phyloP scores from a whole-genome alignment of 2,797 vertebrate genomes.

The Mareca penelope region DNA sequence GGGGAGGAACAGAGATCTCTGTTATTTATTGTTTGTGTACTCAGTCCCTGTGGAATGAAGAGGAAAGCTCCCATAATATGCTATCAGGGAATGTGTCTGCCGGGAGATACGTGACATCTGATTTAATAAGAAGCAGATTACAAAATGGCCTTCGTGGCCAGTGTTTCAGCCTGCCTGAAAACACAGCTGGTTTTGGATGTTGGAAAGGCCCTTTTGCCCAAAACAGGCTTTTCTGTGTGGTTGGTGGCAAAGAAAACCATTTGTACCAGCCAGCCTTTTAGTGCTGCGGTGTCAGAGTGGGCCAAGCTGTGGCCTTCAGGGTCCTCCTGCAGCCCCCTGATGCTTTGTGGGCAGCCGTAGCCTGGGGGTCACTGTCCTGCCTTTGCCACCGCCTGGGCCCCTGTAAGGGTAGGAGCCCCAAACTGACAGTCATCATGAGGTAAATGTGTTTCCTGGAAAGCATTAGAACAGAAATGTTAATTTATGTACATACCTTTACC shows the following conservation, averaged over 20 bases:
- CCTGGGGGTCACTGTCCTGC: background rate
- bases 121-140: background rate
- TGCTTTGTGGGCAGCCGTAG: background rate
- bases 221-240: fast-evolving
- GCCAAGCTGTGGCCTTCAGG: background rate
- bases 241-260: background rate
- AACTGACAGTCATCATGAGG: background rate
- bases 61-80: background rate
- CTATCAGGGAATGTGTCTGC: background rate
- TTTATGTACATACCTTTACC: background rate
- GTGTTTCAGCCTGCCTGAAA: background rate
- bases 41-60: background rate
- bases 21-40: conserved; percentile 28
- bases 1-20: background rate
- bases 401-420: background rate
- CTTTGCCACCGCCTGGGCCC: background rate
- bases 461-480: background rate
- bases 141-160: background rate
- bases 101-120: background rate
- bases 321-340: background rate
- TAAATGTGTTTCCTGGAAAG: background rate
- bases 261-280: background rate
- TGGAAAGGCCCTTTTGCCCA: background rate
- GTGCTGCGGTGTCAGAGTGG: background rate
- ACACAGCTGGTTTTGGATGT: fast-evolving